phyloP scores from a whole-genome alignment of 1,140 invertebrate genomes.

The Kradibia gibbosae region DNA sequence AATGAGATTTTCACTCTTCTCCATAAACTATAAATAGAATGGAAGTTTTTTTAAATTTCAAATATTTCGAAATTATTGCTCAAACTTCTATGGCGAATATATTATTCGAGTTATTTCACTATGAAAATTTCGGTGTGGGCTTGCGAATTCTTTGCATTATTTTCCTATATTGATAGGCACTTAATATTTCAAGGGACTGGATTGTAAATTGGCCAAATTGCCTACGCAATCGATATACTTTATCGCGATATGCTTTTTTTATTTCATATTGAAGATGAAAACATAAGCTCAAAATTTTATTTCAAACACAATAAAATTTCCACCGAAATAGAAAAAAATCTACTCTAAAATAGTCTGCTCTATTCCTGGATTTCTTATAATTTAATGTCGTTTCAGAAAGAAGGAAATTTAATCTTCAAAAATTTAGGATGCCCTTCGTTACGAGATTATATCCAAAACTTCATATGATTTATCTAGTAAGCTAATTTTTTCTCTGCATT shows the following conservation, averaged over 20 bases:
- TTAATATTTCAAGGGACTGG: not conserved
- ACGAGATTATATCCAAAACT: no score
- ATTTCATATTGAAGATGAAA: not conserved
- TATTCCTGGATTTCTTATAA: no score
- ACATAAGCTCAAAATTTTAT: not conserved
- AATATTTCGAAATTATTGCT: not conserved
- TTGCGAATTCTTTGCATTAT: no score
- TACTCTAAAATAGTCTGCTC: no score
- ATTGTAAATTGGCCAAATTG: not conserved
- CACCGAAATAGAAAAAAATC: no score
- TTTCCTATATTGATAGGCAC: not conserved
- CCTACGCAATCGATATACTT: not conserved
- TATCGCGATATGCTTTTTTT: not conserved
- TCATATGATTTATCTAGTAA: no score
- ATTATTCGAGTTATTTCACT: not conserved
- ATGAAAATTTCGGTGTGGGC: not conserved
- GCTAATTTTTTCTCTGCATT: no score
- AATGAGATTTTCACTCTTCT: not conserved
- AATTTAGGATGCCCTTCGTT: no score
- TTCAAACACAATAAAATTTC: not conserved
- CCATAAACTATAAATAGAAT: not conserved
- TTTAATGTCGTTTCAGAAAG: no score
- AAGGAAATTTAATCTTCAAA: no score
- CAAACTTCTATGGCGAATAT: not conserved
- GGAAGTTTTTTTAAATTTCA: not conserved